These are phyloP conservation scores for Kryphioiulus occultus DNA, from an alignment of 2,888 invertebrate genomes.

Conservation along the genomic window DNA sequence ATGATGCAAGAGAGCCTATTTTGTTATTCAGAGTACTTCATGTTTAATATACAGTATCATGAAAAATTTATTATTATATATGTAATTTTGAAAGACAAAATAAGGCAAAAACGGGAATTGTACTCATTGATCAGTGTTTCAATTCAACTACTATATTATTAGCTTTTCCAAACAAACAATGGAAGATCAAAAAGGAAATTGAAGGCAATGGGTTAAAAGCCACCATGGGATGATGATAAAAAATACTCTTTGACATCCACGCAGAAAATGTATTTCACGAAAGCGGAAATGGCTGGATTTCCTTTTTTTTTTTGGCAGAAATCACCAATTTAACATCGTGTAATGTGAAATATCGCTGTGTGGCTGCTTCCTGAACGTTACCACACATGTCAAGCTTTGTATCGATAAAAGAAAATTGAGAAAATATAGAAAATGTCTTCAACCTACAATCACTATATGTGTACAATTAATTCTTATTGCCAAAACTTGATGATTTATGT, in stretches of 20 bases:
- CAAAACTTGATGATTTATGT: background rate
- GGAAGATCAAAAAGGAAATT: background rate
- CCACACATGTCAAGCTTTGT: background rate
- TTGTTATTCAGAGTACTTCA: too few relatives aligned
- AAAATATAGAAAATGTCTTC: background rate
- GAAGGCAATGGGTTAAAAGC: background rate
- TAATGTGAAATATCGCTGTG: constrained; percentile 1
- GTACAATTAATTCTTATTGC: background rate
- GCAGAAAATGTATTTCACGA: background rate
- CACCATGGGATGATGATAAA: background rate
- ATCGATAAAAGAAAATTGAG: background rate
- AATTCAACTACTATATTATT: background rate
- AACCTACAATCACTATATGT: background rate
- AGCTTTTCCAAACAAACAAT: background rate
- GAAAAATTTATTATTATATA: too few relatives aligned
- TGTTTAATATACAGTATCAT: too few relatives aligned
- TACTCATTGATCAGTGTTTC: background rate
- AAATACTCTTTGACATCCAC: background rate
- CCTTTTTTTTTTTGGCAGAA: background rate
- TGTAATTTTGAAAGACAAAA: too few relatives aligned
- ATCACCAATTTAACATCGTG: constrained; percentile 31
- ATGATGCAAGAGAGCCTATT: too few relatives aligned
- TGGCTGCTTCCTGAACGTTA: background rate
- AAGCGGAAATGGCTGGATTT: constrained; percentile 1
- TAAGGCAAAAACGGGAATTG: too few relatives aligned